Evolutionary conservation across 2,888 invertebrate species (phyloP), one percentile per base, ranked within the genome.

Genomic region (Frankliniella fusca): DNA sequence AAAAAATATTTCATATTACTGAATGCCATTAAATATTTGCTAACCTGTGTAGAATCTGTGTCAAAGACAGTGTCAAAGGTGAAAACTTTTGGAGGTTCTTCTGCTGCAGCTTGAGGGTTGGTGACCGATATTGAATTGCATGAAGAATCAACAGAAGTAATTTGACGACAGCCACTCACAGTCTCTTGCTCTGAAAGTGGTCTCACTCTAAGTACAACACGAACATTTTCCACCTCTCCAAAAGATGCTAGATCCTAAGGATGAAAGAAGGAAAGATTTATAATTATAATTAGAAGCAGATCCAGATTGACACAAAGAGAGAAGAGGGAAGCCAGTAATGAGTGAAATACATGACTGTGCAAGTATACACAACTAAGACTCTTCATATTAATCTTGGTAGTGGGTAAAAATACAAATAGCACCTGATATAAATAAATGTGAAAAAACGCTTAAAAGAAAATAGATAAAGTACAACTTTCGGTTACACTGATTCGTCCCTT

Each of bases 51-150:
- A 0, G 97, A 95, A 85, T 93, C 93, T 27, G 92, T 92, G 81
- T 94, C 95, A 88, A 98, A 99, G 50, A 98, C 97, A 80, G 95
- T 94, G 88, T 99, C 99, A 87, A 98, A 99, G 15, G 95, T 95
- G 88, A 97, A 99, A 0, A 93, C 92, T 88, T 98, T 95, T 0
- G 95, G 94, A 50, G 95, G 94, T 86, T 95, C 95, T 18, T 92
- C 92, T 0, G 92, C 91, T 0, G 90, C 90, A 61, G 92, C 92
- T 86, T 93, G 93, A 81, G 93, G 93, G 88, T 95, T 93, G 80
- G 92, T 91, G 20, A 97, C 93, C 10, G 93, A 93, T 27, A 97
- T 93, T 80, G 94, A 92, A 86, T 93, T 93, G 88, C 94, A 93
- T 83, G 94, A 90, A 61, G 92, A 89, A 86, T 96, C 95, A 85